A percentile compares a stretch with the other conserved stretches of the same genome.
Conservation (phyloP, 2,888 invertebrate species). For the Gymnosoma rotundatum region DNA sequence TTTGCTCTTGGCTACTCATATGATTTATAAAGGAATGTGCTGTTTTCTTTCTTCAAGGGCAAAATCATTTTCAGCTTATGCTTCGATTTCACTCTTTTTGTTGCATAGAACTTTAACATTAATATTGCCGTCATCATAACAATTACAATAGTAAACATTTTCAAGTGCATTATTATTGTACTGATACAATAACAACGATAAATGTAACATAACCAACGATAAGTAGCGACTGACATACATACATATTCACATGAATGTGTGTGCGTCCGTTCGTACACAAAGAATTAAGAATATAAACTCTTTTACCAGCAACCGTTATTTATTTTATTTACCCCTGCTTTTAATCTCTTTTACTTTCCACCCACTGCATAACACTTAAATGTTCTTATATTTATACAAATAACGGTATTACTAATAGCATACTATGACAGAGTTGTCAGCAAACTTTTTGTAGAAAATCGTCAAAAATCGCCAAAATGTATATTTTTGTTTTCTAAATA, state of each 20-base stretch:
- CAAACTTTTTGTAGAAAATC: too few species aligned
- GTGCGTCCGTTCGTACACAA: neutral
- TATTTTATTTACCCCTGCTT: neutral
- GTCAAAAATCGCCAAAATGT: too few species aligned
- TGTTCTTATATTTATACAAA: constrained; percentile 13
- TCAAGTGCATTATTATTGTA: neutral
- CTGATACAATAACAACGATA: constrained; percentile 4
- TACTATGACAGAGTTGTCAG: neutral
- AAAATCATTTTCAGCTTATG: too few species aligned
- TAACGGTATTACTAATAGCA: constrained; percentile 42
- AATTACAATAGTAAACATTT: constrained; percentile 8
- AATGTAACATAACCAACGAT: constrained; percentile 9
- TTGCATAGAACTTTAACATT: neutral
- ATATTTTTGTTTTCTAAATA: too few species aligned
- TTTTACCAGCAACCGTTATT: too few species aligned
- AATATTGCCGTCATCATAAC: neutral
- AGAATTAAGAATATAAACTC: too few species aligned
- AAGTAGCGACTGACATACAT: neutral
- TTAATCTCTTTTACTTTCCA: neutral
- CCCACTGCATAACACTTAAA: constrained; percentile 13
- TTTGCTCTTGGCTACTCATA: too few species aligned
- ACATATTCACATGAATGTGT: neutral
- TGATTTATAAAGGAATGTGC: too few species aligned
- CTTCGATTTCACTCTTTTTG: neutral
- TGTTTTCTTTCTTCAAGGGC: too few species aligned